Evolutionary conservation across 2,888 invertebrate genomes (phyloP).

Genomic region (Drosophila limbata): DNA sequence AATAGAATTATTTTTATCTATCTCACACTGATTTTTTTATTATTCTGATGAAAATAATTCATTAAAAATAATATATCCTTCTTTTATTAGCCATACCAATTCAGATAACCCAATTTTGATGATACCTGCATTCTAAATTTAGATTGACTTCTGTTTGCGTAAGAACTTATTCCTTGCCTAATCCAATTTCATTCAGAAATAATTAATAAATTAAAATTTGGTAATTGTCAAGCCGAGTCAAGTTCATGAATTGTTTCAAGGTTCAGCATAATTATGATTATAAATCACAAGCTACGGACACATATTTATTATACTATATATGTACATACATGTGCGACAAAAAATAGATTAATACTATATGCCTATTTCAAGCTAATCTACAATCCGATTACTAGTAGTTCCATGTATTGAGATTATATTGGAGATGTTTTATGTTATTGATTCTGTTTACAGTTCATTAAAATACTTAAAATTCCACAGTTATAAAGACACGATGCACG

Average conservation of each 20-base stretch:
- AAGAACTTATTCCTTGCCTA: background rate
- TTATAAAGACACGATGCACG: background rate
- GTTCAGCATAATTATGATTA: background rate
- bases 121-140: background rate
- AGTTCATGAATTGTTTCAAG: conserved; percentile 15
- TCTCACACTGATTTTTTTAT: conserved; percentile 8
- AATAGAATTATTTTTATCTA: conserved; percentile 6
- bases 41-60: background rate
- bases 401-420: conserved; percentile 1
- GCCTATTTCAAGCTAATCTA: conserved; percentile 13
- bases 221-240: background rate
- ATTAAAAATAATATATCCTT: background rate
- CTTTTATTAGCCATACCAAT: background rate
- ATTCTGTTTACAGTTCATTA: background rate
- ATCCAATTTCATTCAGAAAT: background rate
- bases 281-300: background rate
- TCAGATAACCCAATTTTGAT: background rate
- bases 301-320: background rate
- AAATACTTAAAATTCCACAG: background rate
- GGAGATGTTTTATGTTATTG: background rate
- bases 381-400: conserved; percentile 9
- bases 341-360: background rate
- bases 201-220: background rate
- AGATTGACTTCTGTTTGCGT: background rate
- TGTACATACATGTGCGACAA: background rate